Evolutionary conservation across 2,113 vertebrate genomes (phyloP).

Genomic region (Oryctolagus cuniculus): mOryCun1.1 NC_091437.1:24231001-24231500

Average conservation of each 20-base stretch:
- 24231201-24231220: neutral
- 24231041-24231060: too few species aligned
- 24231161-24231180: neutral
- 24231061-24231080: too few species aligned
- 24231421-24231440: neutral
- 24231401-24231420: neutral
- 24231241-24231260: neutral
- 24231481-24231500: neutral
- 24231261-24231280: neutral
- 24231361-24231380: neutral
- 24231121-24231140: neutral
- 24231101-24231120: neutral
- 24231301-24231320: slow-evolving; percentile 25
- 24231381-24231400: neutral
- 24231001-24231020: too few species aligned
- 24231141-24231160: slow-evolving; percentile 21
- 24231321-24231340: neutral
- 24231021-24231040: too few species aligned
- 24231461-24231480: neutral
- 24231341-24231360: neutral
- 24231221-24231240: neutral
- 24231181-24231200: neutral
- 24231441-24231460: neutral
- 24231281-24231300: neutral
- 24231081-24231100: neutral